A percentile compares a stretch with the other conserved stretches of the same genome.
Evolutionary conservation across 2,797 vertebrate genomes (phyloP).

Genomic region (Esox lucius): DNA sequence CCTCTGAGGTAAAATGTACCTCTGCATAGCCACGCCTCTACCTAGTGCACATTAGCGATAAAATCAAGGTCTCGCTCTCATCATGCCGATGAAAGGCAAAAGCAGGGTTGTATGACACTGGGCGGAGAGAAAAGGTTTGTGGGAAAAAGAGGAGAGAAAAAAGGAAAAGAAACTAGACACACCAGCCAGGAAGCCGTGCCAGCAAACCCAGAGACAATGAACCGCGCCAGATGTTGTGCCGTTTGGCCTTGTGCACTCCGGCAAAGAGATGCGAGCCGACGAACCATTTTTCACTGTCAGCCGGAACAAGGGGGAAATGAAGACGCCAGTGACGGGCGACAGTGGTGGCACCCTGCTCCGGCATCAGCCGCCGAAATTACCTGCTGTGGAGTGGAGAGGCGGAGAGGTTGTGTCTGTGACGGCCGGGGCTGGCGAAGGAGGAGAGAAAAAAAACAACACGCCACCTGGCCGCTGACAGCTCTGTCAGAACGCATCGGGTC

Average conservation of each 20-base stretch:
- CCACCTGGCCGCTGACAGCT: constrained; percentile 49
- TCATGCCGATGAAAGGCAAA: background rate
- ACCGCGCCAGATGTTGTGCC: constrained; percentile 59
- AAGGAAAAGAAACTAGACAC: constrained; percentile 30
- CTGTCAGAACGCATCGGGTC: constrained; percentile 46
- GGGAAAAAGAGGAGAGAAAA: constrained; percentile 26
- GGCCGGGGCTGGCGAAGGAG: background rate
- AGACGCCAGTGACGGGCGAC: constrained; percentile 34
- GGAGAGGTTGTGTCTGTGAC: constrained; percentile 1
- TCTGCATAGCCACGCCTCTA: background rate
- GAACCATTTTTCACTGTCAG: constrained; percentile 66
- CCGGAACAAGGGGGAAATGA: constrained; percentile 52
- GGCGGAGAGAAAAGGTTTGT: constrained; percentile 16
- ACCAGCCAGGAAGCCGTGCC: constrained; percentile 51
- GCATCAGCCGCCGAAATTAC: constrained; percentile 13
- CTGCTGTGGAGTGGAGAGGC: background rate
- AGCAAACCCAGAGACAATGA: constrained; percentile 50
- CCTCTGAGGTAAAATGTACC: background rate
- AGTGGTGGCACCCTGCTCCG: constrained; percentile 17
- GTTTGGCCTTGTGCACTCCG: constrained; percentile 47
- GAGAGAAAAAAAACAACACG: constrained; percentile 12
- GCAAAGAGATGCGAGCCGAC: constrained; percentile 54
- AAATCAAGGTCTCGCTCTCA: background rate
- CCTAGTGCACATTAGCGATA: too few relatives aligned
- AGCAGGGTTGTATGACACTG: constrained; percentile 19